A percentile compares a stretch with the other conserved stretches of the same genome.
phyloP scores from a whole-genome alignment of 2,888 invertebrate species.

The Odontothrips loti region DNA sequence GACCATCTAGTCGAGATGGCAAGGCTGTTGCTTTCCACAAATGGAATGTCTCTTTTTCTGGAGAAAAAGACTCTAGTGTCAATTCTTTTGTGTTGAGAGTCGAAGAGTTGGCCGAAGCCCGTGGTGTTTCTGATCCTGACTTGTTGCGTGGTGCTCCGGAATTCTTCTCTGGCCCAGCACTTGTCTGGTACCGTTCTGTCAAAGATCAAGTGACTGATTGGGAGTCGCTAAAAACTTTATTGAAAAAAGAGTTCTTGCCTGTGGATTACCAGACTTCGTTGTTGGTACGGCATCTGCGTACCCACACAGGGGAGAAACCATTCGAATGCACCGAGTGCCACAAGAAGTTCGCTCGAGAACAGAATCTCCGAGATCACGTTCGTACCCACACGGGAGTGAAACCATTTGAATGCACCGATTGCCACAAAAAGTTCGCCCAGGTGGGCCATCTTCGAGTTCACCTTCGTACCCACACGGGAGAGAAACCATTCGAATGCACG shows the following conservation, averaged over 20 bases:
- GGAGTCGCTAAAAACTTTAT: slow-evolving; percentile 24
- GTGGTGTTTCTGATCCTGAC: slow-evolving; percentile 35
- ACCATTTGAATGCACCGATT: too few species aligned
- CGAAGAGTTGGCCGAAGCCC: slow-evolving; percentile 37
- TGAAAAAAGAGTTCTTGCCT: slow-evolving; percentile 36
- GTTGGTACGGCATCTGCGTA: too few species aligned
- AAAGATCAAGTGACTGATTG: slow-evolving; percentile 29
- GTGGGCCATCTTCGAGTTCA: too few species aligned
- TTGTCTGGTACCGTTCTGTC: slow-evolving; percentile 43
- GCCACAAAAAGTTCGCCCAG: too few species aligned
- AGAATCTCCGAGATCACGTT: too few species aligned
- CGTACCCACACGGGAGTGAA: too few species aligned
- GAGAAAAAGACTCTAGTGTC: slow-evolving; percentile 31
- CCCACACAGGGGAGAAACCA: too few species aligned
- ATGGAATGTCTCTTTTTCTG: slow-evolving; percentile 37
- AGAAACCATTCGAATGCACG: too few species aligned
- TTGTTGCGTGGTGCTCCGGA: slow-evolving; percentile 37
- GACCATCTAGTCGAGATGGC: neutral
- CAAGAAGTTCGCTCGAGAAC: too few species aligned
- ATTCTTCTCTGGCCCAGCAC: slow-evolving; percentile 37
- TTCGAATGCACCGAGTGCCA: too few species aligned
- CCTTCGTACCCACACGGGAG: too few species aligned
- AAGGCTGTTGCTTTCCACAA: slow-evolving; percentile 29
- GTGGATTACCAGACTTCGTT: slow-evolving; percentile 39
- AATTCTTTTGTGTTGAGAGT: slow-evolving; percentile 37